Conservation (phyloP, 2,888 invertebrate species). For the Atrina japonica region DNA sequence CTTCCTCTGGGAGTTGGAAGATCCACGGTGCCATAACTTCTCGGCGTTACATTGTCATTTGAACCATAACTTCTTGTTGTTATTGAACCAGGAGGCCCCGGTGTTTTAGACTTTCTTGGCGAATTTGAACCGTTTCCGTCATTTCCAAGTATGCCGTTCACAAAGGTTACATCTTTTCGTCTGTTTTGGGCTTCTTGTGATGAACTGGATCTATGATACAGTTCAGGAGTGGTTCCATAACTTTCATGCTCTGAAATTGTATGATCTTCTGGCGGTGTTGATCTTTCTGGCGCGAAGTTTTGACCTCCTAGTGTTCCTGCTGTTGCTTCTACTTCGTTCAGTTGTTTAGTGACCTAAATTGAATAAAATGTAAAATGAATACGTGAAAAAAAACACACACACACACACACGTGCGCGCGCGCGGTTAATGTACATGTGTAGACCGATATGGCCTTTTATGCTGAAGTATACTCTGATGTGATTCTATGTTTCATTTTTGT, state of each 20-base stretch:
- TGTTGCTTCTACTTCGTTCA: slow-evolving; percentile 32
- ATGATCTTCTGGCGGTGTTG: slow-evolving; percentile 3
- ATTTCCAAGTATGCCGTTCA: too few species aligned
- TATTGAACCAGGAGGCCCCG: neutral
- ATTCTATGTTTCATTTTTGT: too few species aligned
- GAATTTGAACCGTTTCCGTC: too few species aligned
- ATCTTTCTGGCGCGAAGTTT: slow-evolving; percentile 9
- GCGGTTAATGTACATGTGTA: too few species aligned
- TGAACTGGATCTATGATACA: too few species aligned
- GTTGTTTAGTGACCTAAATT: slow-evolving; percentile 14
- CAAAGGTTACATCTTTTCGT: too few species aligned
- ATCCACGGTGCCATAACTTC: neutral
- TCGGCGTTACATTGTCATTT: neutral
- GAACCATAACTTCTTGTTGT: neutral
- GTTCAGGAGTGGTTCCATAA: neutral
- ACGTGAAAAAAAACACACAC: too few species aligned
- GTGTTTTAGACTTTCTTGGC: neutral
- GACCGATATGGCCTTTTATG: too few species aligned
- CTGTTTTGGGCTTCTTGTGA: too few species aligned
- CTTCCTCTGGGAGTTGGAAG: neutral
- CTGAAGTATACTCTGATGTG: too few species aligned
- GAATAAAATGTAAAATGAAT: too few species aligned
- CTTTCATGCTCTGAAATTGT: slow-evolving; percentile 17
- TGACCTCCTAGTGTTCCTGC: slow-evolving; percentile 28
- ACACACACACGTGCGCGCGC: too few species aligned